Base-by-base conservation (phyloP, 2,888 invertebrate species). In the Diplazon laetatorius region DNA sequence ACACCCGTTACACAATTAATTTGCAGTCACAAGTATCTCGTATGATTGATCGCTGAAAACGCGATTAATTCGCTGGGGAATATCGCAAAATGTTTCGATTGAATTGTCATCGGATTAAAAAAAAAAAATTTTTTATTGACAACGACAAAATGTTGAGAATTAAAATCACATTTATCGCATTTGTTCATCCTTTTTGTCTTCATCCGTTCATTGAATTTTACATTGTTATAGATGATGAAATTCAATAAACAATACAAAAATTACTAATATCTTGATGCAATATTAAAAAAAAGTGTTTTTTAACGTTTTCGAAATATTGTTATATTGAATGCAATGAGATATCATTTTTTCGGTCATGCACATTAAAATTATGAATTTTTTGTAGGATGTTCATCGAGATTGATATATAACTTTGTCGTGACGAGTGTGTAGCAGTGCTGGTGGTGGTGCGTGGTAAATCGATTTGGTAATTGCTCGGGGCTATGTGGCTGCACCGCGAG, bases 391-490 rank as follows among this genome's bases (percentile, higher is more conserved):
- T 66, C 39, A 22, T 16, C 65, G 65, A 66, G 39, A 39, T 35
- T 18, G 39, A 35, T n/a, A n/a, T n/a, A n/a, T n/a, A n/a, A 39
- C 65, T 30, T 65, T 50, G 65, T 52, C 65, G 39, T 52, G 20
- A n/a, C 35, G 22, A 39, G 35, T 66, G 22, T n/a, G n/a, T n/a
- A n/a, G n/a, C 37, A 16, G 5, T 48, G 50, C 37, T n/a, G 35
- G 35, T 50, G 65, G n/a, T 10, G 20, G 35, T 37, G 57, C 30
- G 12, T 30, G 30, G 20, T 59, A 66, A 66, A 66, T 66, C 65
- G 65, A 66, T 66, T 66, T 66, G 50, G 39, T 66, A 66, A 66
- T 66, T 66, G 52, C 52, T 66, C 48, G 48, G 30, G 30, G 55
- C 14, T 1, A 55, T 8, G 25, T 30, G 55, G 55, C 16, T 14